Conservation (phyloP, 2,113 vertebrate species). For the Cettia cetti region DNA sequence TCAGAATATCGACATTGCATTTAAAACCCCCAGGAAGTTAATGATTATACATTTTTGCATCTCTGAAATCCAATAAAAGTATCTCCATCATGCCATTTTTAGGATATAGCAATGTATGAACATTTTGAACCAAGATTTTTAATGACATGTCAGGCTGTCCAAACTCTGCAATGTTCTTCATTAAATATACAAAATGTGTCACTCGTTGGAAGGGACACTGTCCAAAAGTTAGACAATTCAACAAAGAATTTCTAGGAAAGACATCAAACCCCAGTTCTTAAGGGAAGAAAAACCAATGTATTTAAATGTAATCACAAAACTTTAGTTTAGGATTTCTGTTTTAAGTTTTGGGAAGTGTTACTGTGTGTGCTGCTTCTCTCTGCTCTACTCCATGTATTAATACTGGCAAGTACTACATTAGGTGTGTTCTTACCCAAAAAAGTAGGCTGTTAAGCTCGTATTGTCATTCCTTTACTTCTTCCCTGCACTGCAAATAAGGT, state of each 20-base stretch:
- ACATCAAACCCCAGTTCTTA: not conserved
- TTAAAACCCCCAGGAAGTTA: constrained; percentile 66
- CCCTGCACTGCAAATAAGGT: not conserved
- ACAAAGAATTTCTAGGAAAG: not conserved
- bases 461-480: not conserved
- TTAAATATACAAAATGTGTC: constrained; percentile 35
- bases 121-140: constrained; percentile 24
- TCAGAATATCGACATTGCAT: constrained; percentile 68
- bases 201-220: not conserved
- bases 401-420: not conserved
- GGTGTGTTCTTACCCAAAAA: not conserved
- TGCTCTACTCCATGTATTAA: not conserved
- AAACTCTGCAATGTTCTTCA: constrained; percentile 41
- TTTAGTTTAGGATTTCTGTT: not conserved
- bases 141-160: not conserved
- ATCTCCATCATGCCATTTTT: not conserved
- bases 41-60: constrained; percentile 53
- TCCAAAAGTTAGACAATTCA: constrained; percentile 14
- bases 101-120: constrained; percentile 21
- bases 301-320: not conserved
- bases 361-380: not conserved
- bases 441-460: not conserved
- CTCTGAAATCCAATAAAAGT: constrained; percentile 47
- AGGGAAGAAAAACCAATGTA: not conserved
- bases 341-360: not conserved